These are phyloP conservation scores for Epinephelus awoara DNA, from an alignment of 2,797 vertebrate species.

Conservation along the genomic window DNA sequence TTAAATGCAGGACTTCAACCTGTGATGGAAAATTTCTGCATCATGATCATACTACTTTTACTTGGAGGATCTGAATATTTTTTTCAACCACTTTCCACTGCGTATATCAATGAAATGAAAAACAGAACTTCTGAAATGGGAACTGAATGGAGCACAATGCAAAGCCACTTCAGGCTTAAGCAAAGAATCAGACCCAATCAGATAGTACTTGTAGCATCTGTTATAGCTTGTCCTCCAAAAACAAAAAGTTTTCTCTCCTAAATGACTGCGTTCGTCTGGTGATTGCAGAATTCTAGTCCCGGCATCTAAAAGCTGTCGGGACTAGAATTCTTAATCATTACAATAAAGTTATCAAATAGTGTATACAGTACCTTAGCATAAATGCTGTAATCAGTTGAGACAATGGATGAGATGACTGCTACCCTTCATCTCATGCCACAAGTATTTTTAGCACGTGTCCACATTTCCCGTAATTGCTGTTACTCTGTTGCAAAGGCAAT, in stretches of 20 bases:
- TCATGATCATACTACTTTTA: neutral
- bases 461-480: slow-evolving; percentile 24
- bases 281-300: no score
- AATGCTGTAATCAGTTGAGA: slow-evolving; percentile 44
- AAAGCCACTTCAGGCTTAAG: slow-evolving; percentile 37
- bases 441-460: slow-evolving; percentile 18
- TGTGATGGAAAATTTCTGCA: neutral
- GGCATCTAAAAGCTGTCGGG: slow-evolving; percentile 1
- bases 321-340: slow-evolving; percentile 7
- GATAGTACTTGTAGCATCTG: slow-evolving; percentile 31
- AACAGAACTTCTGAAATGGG: slow-evolving; percentile 32
- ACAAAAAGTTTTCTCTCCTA: neutral
- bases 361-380: neutral
- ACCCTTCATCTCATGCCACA: neutral
- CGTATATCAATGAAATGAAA: slow-evolving; percentile 41
- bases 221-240: slow-evolving; percentile 19
- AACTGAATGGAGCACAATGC: slow-evolving; percentile 32
- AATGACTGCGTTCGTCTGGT: slow-evolving; percentile 5
- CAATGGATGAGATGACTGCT: slow-evolving; percentile 37
- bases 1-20: slow-evolving; percentile 11
- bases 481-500: slow-evolving; percentile 17
- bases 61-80: neutral
- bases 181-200: slow-evolving; percentile 36
- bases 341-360: slow-evolving; percentile 4
- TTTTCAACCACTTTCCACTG: slow-evolving; percentile 12